Percentiles rank a stretch among this genome's conserved stretches.
Evolutionary conservation across 1,140 invertebrate genomes (phyloP).

Genomic region (Zelostemma sp.): DNA sequence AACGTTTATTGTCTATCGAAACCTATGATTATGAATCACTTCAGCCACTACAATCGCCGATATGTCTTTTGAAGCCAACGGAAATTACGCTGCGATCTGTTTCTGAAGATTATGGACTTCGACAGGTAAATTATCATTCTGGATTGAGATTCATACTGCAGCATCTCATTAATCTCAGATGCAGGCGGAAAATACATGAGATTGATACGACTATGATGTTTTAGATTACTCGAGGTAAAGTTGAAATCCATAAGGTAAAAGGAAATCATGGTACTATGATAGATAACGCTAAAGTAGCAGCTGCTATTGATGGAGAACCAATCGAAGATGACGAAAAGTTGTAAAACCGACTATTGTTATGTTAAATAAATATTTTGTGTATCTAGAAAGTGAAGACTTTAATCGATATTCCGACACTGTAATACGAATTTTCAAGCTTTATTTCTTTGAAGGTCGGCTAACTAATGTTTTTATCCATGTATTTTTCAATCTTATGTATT

Average conservation of each 20-base stretch:
- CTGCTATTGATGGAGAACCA: constrained; percentile 73
- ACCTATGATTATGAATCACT: constrained; percentile 63
- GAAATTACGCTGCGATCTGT: constrained; percentile 65
- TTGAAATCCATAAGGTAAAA: constrained; percentile 52
- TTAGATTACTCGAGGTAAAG: constrained; percentile 54
- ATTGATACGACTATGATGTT: constrained; percentile 17
- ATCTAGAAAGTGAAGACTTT: too few relatives aligned
- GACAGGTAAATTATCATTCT: constrained; percentile 43
- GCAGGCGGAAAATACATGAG: constrained; percentile 5
- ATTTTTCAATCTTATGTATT: too few relatives aligned
- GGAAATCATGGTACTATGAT: constrained; percentile 81
- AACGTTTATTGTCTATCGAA: constrained; percentile 72
- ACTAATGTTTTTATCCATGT: too few relatives aligned
- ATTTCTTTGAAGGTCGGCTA: too few relatives aligned
- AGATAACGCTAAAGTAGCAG: constrained; percentile 74
- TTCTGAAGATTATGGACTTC: constrained; percentile 77
- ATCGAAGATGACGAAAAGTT: too few relatives aligned
- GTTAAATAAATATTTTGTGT: too few relatives aligned
- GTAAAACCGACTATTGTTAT: too few relatives aligned
- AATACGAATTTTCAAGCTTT: too few relatives aligned
- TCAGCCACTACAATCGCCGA: constrained; percentile 71
- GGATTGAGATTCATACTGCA: constrained; percentile 10
- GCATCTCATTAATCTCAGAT: too few relatives aligned
- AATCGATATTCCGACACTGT: too few relatives aligned
- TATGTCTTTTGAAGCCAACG: constrained; percentile 76